phyloP scores from a whole-genome alignment of 2,797 vertebrate species.

The Malurus splendens region DNA sequence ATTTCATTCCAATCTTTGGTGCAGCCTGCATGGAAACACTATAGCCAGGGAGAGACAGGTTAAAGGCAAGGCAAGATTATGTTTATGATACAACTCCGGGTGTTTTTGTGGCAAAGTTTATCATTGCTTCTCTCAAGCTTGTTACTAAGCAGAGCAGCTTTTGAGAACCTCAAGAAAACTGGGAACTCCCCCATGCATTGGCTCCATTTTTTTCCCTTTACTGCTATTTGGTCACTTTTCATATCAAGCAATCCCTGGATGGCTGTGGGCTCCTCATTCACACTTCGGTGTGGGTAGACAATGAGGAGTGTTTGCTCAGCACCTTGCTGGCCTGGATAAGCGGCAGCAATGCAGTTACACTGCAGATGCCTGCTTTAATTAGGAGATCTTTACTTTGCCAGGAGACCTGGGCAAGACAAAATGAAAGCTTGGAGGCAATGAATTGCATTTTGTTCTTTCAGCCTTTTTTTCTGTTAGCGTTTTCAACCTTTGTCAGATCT shows the following conservation, averaged over 20 bases:
- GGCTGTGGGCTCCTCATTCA: neutral
- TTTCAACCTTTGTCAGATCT: neutral
- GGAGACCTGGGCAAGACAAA: neutral
- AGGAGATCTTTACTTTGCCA: neutral
- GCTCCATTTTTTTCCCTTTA: neutral
- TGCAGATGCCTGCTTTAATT: constrained; percentile 24
- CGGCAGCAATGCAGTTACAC: neutral
- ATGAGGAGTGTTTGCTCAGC: neutral
- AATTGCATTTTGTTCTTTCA: neutral
- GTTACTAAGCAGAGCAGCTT: neutral
- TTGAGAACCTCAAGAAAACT: neutral
- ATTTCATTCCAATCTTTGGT: neutral
- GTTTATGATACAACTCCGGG: neutral
- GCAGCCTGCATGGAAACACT: neutral
- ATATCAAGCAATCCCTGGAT: neutral
- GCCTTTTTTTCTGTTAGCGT: neutral
- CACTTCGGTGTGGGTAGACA: neutral
- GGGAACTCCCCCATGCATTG: neutral
- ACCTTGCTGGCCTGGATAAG: neutral
- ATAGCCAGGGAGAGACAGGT: neutral
- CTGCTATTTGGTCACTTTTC: neutral
- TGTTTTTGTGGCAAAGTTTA: neutral
- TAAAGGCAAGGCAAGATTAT: neutral
- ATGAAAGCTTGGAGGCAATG: neutral
- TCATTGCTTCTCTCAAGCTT: neutral